Evolutionary conservation across 2,113 vertebrate genomes (phyloP).

Genomic region (Otus sunia): DNA sequence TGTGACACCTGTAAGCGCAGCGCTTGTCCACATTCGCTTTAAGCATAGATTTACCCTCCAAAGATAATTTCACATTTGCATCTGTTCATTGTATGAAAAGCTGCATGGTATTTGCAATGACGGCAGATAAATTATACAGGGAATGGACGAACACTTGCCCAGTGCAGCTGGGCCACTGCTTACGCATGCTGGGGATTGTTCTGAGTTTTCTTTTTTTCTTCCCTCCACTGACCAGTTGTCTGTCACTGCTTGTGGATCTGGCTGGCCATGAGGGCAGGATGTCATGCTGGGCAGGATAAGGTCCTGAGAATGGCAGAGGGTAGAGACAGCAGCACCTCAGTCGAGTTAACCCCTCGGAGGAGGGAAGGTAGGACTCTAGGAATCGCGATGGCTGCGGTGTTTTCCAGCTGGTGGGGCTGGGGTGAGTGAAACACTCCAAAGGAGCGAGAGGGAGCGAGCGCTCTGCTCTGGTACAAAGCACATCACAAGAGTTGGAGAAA

Average conservation of each 20-base stretch:
- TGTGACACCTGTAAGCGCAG: background rate
- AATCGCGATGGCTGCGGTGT: rapidly evolving
- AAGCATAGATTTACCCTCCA: background rate
- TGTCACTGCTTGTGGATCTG: background rate
- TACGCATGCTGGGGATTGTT: background rate
- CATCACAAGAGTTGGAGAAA: background rate
- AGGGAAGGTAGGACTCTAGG: background rate
- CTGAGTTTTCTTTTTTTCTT: background rate
- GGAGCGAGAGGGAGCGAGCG: background rate
- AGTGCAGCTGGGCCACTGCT: background rate
- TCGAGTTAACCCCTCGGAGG: rapidly evolving
- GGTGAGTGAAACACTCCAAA: background rate
- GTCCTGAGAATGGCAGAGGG: background rate
- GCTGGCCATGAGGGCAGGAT: background rate
- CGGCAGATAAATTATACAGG: background rate
- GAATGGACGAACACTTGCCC: background rate
- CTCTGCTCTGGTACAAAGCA: background rate
- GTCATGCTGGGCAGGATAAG: background rate
- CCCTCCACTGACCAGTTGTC: background rate
- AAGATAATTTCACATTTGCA: background rate
- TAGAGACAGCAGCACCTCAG: background rate
- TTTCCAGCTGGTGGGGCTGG: background rate
- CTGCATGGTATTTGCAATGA: background rate
- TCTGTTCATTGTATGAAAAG: background rate
- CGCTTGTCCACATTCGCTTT: rapidly evolving